Evolutionary conservation across 2,113 vertebrate species (phyloP).

Genomic region (Prunella himalayana): DNA sequence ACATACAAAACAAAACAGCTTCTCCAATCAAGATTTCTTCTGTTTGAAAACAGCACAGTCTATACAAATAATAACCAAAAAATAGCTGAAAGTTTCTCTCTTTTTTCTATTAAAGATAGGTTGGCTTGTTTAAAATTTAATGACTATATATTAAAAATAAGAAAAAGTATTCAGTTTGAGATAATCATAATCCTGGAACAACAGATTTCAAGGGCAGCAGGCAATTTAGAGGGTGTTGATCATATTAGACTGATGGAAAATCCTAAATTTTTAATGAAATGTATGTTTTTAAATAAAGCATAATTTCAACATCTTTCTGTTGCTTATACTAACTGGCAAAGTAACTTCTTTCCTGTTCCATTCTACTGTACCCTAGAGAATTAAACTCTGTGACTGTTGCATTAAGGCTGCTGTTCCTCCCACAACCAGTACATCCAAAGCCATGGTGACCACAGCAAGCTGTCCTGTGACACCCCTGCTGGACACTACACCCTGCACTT

Average conservation of each 20-base stretch:
- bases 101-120: background rate
- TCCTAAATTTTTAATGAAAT: background rate
- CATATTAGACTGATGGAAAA: background rate
- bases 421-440: background rate
- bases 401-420: background rate
- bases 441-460: background rate
- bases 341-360: background rate
- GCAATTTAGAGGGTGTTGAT: background rate
- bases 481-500: background rate
- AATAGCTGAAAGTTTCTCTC: background rate
- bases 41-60: background rate
- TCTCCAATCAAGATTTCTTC: background rate
- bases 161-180: background rate
- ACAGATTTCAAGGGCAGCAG: background rate
- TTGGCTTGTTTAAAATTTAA: background rate
- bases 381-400: background rate
- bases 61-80: background rate
- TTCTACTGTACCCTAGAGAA: background rate
- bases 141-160: background rate
- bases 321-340: background rate
- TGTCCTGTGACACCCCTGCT: background rate
- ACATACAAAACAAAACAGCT: background rate
- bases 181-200: background rate
- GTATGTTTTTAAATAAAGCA: background rate
- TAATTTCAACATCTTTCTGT: background rate